A percentile compares a stretch with the other conserved stretches of the same genome.
Evolutionary conservation across 2,113 vertebrate genomes (phyloP).

Genomic region (Planiliza haematocheilus): DNA sequence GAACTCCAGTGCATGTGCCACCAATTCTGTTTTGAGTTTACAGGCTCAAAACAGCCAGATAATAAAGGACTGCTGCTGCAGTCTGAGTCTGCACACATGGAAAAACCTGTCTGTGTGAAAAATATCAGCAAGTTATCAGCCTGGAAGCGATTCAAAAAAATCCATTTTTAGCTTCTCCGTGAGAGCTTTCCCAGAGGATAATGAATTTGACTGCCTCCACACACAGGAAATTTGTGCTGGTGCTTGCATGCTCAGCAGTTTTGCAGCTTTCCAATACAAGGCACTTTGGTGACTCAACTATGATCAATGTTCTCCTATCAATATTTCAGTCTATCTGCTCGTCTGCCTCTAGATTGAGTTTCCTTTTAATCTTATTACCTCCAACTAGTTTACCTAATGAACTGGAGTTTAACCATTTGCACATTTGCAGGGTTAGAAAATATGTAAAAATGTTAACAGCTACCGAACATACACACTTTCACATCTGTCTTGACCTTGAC

Average conservation of each 20-base stretch:
- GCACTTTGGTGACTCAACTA: slow-evolving; percentile 66
- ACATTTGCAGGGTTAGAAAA: not conserved
- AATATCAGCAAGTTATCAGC: slow-evolving; percentile 59
- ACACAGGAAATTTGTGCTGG: slow-evolving; percentile 56
- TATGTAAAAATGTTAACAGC: not conserved
- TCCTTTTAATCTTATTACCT: slow-evolving; percentile 29
- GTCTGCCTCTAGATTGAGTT: slow-evolving; percentile 4
- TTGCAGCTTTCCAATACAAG: slow-evolving; percentile 62
- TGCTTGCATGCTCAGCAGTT: slow-evolving; percentile 71
- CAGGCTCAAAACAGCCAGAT: slow-evolving; percentile 34
- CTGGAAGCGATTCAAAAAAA: slow-evolving; percentile 69
- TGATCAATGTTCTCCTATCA: slow-evolving; percentile 71
- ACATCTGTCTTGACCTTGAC: not conserved
- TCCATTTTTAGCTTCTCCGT: slow-evolving; percentile 69
- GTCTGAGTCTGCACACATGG: slow-evolving; percentile 49
- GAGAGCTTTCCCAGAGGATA: slow-evolving; percentile 65
- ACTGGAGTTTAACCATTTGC: slow-evolving; percentile 3
- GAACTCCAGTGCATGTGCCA: slow-evolving; percentile 11
- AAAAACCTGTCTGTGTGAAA: slow-evolving; percentile 64
- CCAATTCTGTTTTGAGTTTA: slow-evolving; percentile 43
- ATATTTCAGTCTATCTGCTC: slow-evolving; percentile 56
- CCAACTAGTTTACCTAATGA: slow-evolving; percentile 20
- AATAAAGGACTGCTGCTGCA: slow-evolving; percentile 46
- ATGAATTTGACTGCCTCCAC: slow-evolving; percentile 63
- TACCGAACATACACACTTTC: not conserved